phyloP scores from a whole-genome alignment of 2,797 vertebrate genomes.

The Poeciliopsis paucimaculata region DNA sequence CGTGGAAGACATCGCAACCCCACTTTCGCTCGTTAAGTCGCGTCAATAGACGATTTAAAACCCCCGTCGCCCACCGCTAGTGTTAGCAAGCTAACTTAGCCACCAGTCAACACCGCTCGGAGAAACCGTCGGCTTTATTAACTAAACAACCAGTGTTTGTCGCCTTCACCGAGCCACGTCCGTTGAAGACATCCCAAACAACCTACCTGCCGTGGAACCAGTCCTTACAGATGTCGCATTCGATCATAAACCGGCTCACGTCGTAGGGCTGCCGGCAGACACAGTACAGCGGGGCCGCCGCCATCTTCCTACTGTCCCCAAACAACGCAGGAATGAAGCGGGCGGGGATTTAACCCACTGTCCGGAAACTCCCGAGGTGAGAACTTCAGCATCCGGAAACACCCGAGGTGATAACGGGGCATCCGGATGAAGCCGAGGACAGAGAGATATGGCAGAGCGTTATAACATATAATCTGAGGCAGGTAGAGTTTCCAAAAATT shows the following conservation, averaged over 20 bases:
- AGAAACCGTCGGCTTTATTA: slow-evolving; percentile 65
- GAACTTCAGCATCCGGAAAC: slow-evolving; percentile 21
- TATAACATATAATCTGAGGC: not conserved
- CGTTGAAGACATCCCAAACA: slow-evolving; percentile 2
- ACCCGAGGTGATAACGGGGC: slow-evolving; percentile 40
- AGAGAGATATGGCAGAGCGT: not conserved
- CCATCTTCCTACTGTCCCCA: slow-evolving; percentile 88
- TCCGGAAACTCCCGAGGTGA: slow-evolving; percentile 75
- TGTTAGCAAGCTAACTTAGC: slow-evolving; percentile 71
- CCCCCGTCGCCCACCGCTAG: slow-evolving; percentile 74
- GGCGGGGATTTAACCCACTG: slow-evolving; percentile 73
- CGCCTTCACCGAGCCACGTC: not conserved
- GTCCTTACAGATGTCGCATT: slow-evolving; percentile 98
- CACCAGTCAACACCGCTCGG: slow-evolving; percentile 53
- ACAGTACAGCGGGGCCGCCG: slow-evolving; percentile 95
- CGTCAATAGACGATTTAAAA: slow-evolving; percentile 80
- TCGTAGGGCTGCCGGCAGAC: slow-evolving; percentile 98
- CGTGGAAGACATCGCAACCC: not conserved
- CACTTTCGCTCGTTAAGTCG: slow-evolving; percentile 67
- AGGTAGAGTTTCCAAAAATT: not conserved
- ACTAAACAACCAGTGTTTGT: slow-evolving; percentile 46
- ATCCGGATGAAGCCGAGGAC: not conserved
- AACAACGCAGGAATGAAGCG: slow-evolving; percentile 84
- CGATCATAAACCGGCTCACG: slow-evolving; percentile 98
- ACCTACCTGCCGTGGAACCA: slow-evolving; percentile 98